Evolutionary conservation across 2,888 invertebrate genomes (phyloP).

Genomic region (Drosophila subquinaria): DNA sequence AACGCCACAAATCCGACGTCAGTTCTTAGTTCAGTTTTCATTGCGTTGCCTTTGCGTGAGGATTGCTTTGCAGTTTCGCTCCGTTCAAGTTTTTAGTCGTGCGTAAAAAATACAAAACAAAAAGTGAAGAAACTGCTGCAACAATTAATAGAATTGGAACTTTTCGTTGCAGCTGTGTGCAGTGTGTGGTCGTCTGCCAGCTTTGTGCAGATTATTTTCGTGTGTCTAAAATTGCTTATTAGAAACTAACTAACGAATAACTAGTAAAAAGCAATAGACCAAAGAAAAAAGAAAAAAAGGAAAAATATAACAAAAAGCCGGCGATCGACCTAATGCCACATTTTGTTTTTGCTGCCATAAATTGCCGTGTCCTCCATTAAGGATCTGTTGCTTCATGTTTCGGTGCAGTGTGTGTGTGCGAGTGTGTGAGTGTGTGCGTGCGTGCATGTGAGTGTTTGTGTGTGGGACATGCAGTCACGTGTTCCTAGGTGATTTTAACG

Average conservation of each 20-base stretch:
- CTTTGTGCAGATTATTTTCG: constrained; percentile 42
- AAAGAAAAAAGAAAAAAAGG: constrained; percentile 19
- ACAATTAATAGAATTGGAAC: constrained; percentile 41
- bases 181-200: constrained; percentile 30
- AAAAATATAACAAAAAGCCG: constrained; percentile 22
- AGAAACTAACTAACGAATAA: constrained; percentile 11
- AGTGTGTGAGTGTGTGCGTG: constrained; percentile 8
- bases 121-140: constrained; percentile 39
- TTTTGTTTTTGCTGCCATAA: constrained; percentile 54
- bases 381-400: constrained; percentile 49
- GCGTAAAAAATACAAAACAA: constrained; percentile 31
- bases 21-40: constrained; percentile 65
- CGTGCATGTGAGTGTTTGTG: constrained; percentile 19
- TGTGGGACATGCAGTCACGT: constrained; percentile 75
- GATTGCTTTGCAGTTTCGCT: constrained; percentile 36
- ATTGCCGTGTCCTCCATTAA: constrained; percentile 22
- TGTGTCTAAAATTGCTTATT: constrained; percentile 59
- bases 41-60: constrained; percentile 76
- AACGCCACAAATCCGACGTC: constrained; percentile 32
- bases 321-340: constrained; percentile 46
- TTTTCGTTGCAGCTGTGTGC: constrained; percentile 19
- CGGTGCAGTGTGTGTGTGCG: constrained; percentile 20
- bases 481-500: constrained; percentile 81
- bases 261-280: neutral
- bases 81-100: constrained; percentile 22